Evolutionary conservation across 2,113 vertebrate species (phyloP), one percentile per base, ranked within the genome.

Genomic region (Stercorarius parasiticus): DNA sequence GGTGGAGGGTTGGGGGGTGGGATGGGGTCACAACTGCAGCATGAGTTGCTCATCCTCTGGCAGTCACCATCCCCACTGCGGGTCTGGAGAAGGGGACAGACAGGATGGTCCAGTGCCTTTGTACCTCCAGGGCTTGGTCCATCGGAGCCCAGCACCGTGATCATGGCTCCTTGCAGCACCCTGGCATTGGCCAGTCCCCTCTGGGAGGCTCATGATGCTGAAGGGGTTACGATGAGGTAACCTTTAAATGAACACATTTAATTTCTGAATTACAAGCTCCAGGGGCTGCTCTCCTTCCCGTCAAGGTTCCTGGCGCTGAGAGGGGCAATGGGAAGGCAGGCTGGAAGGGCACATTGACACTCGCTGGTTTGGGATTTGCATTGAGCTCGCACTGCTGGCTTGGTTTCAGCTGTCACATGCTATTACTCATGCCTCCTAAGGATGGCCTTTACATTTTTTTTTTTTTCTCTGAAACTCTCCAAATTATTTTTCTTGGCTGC

Each of bases 291-390:
- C 19, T 50, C n/a, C 45, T 47, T 73, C 45, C 30, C 4, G 2
- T 65, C n/a, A 66, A 58, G 30, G 32, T 43, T 82, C 9, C 82
- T 8, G 5, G 49, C 0, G 0, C 0, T 2, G 34, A 36, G 61
- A 25, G 12, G 34, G 55, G 22, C 1, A 0, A 50, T 13, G 36
- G 47, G 53, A 34, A 38, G 66, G 38, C n/a, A 32, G 21, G 82
- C 90, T 81, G 67, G n/a, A 69, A 69, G 50, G 55, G 50, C 34
- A 15, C 43, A 23, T 13, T 1, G 4, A 38, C 0, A 3, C 43
- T 77, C 0, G 2, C 36, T 19, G 10, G 21, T 53, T 47, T 72
- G 66, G 77, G 77, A 58, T 15, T 66, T 0, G 0, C 0, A 0
- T 21, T 26, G 70, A 30, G 76, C 88, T 67, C 0, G 1, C 0